Evolutionary conservation across 2,888 invertebrate species (phyloP), one percentile per base, ranked within the genome.

Genomic region (Napeogenes inachia): DNA sequence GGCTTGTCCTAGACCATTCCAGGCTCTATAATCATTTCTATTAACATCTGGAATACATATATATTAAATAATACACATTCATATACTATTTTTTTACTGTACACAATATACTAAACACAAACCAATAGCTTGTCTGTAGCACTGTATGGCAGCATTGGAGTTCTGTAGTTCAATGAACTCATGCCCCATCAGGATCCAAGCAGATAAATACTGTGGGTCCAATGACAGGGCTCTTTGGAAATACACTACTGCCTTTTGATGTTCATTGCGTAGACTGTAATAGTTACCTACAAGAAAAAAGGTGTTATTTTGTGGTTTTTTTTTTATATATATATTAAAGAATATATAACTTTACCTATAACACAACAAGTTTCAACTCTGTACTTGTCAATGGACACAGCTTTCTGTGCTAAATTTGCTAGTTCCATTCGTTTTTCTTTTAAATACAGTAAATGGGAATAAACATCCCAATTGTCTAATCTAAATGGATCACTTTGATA

Each of bases 91-190:
- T 13, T 8, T 38, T 46, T 46, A 33, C 4, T 10, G 3, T 42
- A 42, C 6, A 60, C 61, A 63, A 62, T 53, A 33, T 13, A 13
- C 21, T 35, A 13, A 35, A 59, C 8, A 50, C 57, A 73, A 87
- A 97, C 97, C 98, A 73, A 99, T 96, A 55, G 99, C 99, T 84
- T 98, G 97, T 74, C 99, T 92, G 80, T 99, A 99, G 75, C 99
- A 97, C 78, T 98, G 97, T 79, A 99, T 98, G n/a, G 99, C 99
- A 13, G 98, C 99, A 85, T 97, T 97, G 0, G 98, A 97, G 83
- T 99, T 99, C 84, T 99, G 99, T 86, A 99, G 93, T 88, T 99
- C 99, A 95, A 99, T 98, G 83, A 97, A 99, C 84, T 99, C 99
- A 80, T 99, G 99, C 0, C 99, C 99, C 94, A 99, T 97, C 54